Percentiles rank a stretch among this genome's conserved stretches.
These are phyloP conservation scores for Muschampia staudingeri DNA, from an alignment of 2,888 invertebrate genomes.

Conservation along the genomic window DNA sequence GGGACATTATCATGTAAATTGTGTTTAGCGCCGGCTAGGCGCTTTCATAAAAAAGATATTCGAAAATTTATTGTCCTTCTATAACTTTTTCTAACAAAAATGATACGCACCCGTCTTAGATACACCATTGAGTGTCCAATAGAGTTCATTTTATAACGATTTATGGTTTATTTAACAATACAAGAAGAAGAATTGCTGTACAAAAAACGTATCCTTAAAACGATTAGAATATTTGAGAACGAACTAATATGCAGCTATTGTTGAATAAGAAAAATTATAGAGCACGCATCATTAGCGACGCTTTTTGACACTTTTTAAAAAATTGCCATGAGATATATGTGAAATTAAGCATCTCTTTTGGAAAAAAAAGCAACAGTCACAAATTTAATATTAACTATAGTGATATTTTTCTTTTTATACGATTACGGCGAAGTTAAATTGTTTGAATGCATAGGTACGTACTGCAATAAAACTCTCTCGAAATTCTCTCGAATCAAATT, in stretches of 20 bases:
- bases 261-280: conserved; percentile 74
- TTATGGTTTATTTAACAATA: conserved; percentile 91
- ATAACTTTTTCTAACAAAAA: conserved; percentile 74
- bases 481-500: no score
- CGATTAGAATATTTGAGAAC: conserved; percentile 72
- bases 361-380: not conserved
- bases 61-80: conserved; percentile 81
- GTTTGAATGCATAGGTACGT: no score
- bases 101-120: conserved; percentile 75
- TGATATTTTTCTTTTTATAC: not conserved
- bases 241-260: conserved; percentile 79
- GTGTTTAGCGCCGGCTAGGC: conserved; percentile 85
- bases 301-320: conserved; percentile 80
- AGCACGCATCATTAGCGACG: conserved; percentile 83
- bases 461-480: no score
- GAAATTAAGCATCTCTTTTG: conserved; percentile 9
- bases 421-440: no score
- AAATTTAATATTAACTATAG: not conserved
- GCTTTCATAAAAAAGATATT: conserved; percentile 80
- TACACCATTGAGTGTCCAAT: conserved; percentile 81
- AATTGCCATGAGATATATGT: conserved; percentile 81
- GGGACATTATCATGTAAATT: conserved; percentile 84
- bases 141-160: conserved; percentile 88
- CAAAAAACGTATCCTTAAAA: conserved; percentile 71
- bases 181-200: conserved; percentile 75